Evolutionary conservation across 2,888 invertebrate genomes (phyloP).

Genomic region (Meiosimyza platycephala): DNA sequence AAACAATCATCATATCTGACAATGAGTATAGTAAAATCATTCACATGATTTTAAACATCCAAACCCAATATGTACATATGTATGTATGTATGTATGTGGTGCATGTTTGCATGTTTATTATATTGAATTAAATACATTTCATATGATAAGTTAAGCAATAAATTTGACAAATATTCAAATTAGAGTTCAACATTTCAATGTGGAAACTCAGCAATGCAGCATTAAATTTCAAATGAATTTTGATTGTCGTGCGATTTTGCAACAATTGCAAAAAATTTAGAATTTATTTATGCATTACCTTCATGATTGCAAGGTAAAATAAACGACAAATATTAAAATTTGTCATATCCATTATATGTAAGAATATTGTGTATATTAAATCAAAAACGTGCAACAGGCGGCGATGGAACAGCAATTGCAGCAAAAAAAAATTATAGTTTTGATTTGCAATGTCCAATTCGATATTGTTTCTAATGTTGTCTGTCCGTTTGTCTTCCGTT

Average conservation of each 20-base stretch:
- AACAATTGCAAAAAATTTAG: constrained; percentile 34
- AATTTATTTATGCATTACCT: constrained; percentile 40
- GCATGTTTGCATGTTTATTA: no score
- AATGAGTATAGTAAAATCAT: no score
- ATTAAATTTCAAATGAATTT: constrained; percentile 33
- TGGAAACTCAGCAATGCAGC: constrained; percentile 7
- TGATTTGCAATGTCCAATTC: neutral
- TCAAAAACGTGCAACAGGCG: constrained; percentile 35
- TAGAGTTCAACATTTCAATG: constrained; percentile 1
- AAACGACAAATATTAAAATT: constrained; percentile 10
- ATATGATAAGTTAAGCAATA: no score
- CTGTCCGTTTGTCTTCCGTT: neutral
- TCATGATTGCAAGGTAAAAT: constrained; percentile 38
- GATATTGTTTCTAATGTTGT: neutral
- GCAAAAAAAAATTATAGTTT: neutral
- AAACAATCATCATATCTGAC: no score
- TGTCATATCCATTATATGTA: constrained; percentile 14
- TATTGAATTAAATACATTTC: no score
- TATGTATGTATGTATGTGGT: no score
- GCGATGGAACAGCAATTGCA: constrained; percentile 11
- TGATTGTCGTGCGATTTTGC: constrained; percentile 30
- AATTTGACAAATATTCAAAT: no score
- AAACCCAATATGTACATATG: no score
- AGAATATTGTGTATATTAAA: constrained; percentile 1
- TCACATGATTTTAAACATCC: no score